These are phyloP conservation scores for Coboldia fuscipes DNA, from an alignment of 1,140 invertebrate species.

Conservation along the genomic window DNA sequence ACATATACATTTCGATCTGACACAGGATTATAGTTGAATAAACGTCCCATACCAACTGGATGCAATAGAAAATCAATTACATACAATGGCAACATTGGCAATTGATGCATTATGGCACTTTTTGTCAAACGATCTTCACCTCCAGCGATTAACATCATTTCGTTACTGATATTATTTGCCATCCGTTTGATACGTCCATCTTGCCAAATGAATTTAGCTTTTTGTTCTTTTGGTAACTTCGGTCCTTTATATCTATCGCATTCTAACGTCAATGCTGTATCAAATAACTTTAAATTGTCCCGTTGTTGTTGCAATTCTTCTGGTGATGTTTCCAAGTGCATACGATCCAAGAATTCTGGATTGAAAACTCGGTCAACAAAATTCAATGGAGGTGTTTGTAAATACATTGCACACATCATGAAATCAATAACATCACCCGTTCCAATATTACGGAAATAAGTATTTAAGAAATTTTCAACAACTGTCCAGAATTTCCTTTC, in stretches of 20 bases:
- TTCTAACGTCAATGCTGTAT: constrained; percentile 39
- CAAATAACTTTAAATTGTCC: constrained; percentile 35
- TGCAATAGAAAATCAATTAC: constrained; percentile 37
- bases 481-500: constrained; percentile 31
- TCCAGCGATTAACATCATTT: constrained; percentile 22
- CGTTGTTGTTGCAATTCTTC: constrained; percentile 12
- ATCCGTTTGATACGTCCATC: constrained; percentile 31
- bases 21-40: constrained; percentile 6
- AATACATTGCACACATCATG: constrained; percentile 38
- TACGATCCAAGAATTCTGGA: constrained; percentile 33
- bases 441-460: constrained; percentile 34
- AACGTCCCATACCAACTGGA: constrained; percentile 15
- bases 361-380: constrained; percentile 38
- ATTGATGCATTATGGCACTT: constrained; percentile 25
- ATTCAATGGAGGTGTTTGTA: constrained; percentile 38
- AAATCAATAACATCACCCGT: constrained; percentile 35
- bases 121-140: constrained; percentile 23
- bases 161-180: constrained; percentile 23
- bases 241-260: constrained; percentile 33
- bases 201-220: constrained; percentile 21
- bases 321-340: constrained; percentile 23
- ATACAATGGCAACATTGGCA: constrained; percentile 34
- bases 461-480: constrained; percentile 29
- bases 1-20: constrained; percentile 22
- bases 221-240: constrained; percentile 29